phyloP scores from a whole-genome alignment of 2,113 vertebrate species.

The Coreoperca whiteheadi region DNA sequence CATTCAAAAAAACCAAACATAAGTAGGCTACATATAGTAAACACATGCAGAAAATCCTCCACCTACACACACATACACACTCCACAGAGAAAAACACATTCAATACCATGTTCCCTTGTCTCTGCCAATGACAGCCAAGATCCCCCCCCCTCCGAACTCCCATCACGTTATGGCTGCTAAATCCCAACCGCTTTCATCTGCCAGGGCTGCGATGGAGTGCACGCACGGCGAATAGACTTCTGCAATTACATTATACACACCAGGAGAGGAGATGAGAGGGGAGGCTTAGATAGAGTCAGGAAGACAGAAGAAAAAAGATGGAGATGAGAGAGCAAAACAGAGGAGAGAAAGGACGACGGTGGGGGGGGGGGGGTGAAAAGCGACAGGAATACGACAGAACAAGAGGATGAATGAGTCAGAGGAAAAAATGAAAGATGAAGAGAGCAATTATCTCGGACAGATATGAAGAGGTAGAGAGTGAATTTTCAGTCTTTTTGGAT shows the following conservation, averaged over 20 bases:
- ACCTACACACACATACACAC: constrained; percentile 18
- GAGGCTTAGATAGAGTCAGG: constrained; percentile 48
- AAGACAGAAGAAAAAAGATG: constrained; percentile 42
- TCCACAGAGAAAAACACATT: not conserved
- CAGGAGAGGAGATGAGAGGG: constrained; percentile 35
- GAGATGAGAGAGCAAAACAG: constrained; percentile 30
- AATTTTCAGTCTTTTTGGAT: constrained; percentile 47
- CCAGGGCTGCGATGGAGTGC: constrained; percentile 14
- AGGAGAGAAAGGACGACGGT: not conserved
- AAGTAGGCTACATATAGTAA: constrained; percentile 9
- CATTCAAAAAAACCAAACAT: constrained; percentile 15
- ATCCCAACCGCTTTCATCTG: constrained; percentile 55
- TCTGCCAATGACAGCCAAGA: constrained; percentile 31
- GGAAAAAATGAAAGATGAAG: not conserved
- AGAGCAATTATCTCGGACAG: constrained; percentile 42
- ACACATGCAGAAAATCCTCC: constrained; percentile 18
- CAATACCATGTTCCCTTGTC: constrained; percentile 8
- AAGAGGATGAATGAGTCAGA: constrained; percentile 21
- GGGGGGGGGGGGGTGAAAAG: constrained; percentile 35
- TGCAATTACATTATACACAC: constrained; percentile 46
- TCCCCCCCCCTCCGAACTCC: constrained; percentile 9
- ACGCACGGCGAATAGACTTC: constrained; percentile 41
- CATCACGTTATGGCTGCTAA: constrained; percentile 28
- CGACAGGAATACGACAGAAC: constrained; percentile 43
- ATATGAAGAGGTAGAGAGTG: constrained; percentile 26